A percentile compares a stretch with the other conserved stretches of the same genome.
Evolutionary conservation across 2,888 invertebrate species (phyloP).

Genomic region (Diarsia mendica): DNA sequence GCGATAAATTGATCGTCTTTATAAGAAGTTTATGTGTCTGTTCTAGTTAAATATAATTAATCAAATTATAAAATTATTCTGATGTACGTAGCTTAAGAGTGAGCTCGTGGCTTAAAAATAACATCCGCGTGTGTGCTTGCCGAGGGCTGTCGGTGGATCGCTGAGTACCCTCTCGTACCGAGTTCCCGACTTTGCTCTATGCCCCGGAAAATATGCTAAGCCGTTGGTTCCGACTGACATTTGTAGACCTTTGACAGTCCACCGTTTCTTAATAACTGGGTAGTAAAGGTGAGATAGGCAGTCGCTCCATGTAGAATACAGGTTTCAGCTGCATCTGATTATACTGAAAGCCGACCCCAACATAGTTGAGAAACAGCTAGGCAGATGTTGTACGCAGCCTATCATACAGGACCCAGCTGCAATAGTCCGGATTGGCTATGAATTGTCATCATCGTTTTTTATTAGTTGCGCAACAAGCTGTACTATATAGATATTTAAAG

Average conservation of each 20-base stretch:
- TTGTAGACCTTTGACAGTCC: neutral
- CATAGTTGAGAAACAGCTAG: neutral
- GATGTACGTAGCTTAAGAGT: neutral
- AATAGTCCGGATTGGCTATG: neutral
- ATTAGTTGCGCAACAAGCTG: neutral
- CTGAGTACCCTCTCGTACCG: no score
- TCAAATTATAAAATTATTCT: neutral
- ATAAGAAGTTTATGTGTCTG: conserved; percentile 2
- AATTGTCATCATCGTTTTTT: neutral
- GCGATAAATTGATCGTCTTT: no score
- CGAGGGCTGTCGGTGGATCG: neutral
- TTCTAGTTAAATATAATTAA: no score
- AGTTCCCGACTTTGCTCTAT: no score
- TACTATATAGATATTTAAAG: neutral
- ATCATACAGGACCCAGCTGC: neutral
- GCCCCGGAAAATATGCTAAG: neutral
- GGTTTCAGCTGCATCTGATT: neutral
- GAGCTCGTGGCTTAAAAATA: neutral
- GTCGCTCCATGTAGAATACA: neutral
- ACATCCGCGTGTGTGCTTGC: neutral
- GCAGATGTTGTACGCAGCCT: neutral
- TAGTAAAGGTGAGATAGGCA: neutral
- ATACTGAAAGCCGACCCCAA: neutral
- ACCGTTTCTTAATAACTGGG: neutral
- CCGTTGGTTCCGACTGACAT: neutral